Conservation (phyloP, 2,797 vertebrate species). For the Gymnocypris eckloni region DNA sequence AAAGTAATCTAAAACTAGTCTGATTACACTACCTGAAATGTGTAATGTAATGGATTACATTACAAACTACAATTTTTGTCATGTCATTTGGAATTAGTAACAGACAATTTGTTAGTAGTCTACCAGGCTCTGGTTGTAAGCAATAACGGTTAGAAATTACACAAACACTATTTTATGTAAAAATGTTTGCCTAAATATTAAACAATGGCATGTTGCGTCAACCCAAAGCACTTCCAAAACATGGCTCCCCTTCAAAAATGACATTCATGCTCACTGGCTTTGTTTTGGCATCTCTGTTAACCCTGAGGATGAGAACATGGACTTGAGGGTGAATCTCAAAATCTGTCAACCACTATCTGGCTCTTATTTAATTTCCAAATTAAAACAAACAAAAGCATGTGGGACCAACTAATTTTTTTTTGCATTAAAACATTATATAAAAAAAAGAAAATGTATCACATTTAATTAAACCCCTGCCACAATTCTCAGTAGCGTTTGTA, state of each 20-base stretch:
- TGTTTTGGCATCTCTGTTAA: not conserved
- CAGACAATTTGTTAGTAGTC: not conserved
- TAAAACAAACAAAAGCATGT: not conserved
- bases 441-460: not conserved
- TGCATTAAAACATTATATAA: not conserved
- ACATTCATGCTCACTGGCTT: not conserved
- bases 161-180: not conserved
- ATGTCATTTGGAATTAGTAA: no score
- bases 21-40: not conserved
- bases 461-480: no score
- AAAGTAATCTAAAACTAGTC: no score
- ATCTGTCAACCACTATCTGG: not conserved
- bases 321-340: not conserved
- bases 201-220: not conserved
- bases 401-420: not conserved
- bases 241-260: not conserved
- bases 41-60: not conserved
- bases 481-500: not conserved
- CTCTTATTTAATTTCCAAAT: not conserved
- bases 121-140: no score
- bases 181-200: not conserved
- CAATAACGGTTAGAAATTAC: not conserved
- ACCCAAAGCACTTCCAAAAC: not conserved
- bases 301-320: not conserved
- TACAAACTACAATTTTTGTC: no score